phyloP scores from a whole-genome alignment of 2,797 vertebrate species.

The Sebastes kiyomatsui region DNA sequence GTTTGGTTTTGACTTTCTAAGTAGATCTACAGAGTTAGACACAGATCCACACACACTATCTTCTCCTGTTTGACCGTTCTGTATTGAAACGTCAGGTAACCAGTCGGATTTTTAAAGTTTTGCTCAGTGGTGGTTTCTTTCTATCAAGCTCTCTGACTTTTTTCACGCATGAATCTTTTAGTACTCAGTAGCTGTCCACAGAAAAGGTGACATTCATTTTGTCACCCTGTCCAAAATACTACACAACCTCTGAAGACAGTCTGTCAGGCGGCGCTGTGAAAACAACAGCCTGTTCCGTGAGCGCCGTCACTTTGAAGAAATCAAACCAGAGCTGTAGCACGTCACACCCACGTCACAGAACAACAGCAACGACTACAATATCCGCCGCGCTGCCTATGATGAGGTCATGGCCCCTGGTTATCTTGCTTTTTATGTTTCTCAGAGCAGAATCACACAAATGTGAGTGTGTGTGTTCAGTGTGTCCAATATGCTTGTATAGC shows the following conservation, averaged over 20 bases:
- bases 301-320: conserved; percentile 38
- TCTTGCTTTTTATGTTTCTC: background rate
- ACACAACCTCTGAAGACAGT: background rate
- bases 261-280: background rate
- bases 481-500: conserved; percentile 29
- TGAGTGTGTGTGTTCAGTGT: background rate
- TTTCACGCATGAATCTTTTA: background rate
- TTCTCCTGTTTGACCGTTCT: background rate
- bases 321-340: conserved; percentile 3
- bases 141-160: background rate
- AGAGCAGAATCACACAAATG: background rate
- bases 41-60: background rate
- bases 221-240: conserved; percentile 26
- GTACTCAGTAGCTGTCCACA: background rate
- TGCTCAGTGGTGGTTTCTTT: background rate
- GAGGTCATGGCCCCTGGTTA: conserved; percentile 16
- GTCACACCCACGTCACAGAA: conserved; percentile 21
- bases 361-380: background rate
- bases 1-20: background rate
- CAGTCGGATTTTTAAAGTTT: background rate
- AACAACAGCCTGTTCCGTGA: conserved; percentile 29
- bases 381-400: background rate
- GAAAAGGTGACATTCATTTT: conserved; percentile 19
- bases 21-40: background rate
- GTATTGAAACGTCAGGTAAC: background rate